Conservation (phyloP, 2,888 invertebrate species). For the Onthophagus sagittarius region DNA sequence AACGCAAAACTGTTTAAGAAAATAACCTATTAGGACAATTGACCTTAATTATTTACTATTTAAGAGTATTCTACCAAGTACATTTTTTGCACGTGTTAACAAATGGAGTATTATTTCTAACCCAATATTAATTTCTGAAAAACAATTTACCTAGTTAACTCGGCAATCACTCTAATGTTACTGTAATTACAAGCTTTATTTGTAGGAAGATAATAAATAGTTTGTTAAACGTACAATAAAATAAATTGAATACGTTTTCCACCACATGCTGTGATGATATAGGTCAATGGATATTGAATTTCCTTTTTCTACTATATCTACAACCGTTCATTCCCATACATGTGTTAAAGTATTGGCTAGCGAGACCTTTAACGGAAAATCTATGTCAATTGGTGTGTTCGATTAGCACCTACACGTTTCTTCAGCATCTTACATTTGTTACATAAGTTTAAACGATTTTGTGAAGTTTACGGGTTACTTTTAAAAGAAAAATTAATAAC, state of each 20-base stretch:
- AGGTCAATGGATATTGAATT: neutral
- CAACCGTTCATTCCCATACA: neutral
- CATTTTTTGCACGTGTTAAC: no score
- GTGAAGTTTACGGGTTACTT: no score
- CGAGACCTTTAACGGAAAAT: neutral
- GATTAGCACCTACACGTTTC: neutral
- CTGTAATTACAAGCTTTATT: neutral
- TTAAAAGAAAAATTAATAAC: no score
- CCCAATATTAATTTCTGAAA: neutral
- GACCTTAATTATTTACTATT: neutral
- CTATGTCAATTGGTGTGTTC: neutral
- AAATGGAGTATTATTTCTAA: no score
- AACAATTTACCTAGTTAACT: neutral
- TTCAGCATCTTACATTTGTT: neutral
- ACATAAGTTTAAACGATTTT: no score
- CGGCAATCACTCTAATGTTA: neutral
- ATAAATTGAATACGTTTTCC: neutral
- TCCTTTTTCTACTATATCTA: neutral
- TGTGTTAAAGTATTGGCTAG: neutral
- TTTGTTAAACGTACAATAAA: neutral
- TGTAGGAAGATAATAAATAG: neutral
- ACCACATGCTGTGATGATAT: neutral
- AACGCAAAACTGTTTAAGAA: neutral
- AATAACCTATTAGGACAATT: neutral
- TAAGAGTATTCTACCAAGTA: neutral